Conservation (phyloP, 2,888 invertebrate genomes). For the Mythimna loreyi region DNA sequence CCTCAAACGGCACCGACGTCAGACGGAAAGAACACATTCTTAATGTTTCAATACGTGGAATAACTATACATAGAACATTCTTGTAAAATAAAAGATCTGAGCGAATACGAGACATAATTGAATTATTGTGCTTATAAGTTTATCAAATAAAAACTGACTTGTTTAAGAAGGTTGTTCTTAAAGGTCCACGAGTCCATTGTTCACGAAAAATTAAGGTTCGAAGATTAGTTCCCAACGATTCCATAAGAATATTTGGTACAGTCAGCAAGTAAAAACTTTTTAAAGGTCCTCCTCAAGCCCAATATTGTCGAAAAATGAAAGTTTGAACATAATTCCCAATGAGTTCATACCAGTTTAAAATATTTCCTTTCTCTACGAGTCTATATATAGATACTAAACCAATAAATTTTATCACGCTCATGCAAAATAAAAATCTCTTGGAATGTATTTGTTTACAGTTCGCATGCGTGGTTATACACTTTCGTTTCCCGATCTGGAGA, state of each 20-base stretch:
- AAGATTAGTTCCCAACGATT: too few species aligned
- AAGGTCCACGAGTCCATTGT: too few species aligned
- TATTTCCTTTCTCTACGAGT: too few species aligned
- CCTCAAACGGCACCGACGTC: conserved; percentile 47
- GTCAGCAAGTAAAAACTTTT: conserved; percentile 2
- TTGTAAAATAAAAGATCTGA: conserved; percentile 10
- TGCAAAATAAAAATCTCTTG: conserved; percentile 22
- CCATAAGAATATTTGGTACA: too few species aligned
- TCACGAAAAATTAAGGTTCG: too few species aligned
- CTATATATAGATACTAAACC: conserved; percentile 11
- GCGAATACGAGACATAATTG: conserved; percentile 8
- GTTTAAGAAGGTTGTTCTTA: background rate
- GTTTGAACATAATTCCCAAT: too few species aligned
- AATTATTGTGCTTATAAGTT: background rate
- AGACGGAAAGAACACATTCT: conserved; percentile 30
- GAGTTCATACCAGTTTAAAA: too few species aligned
- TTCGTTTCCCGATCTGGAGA: conserved; percentile 38
- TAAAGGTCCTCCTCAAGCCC: too few species aligned
- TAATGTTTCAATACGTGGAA: conserved; percentile 33
- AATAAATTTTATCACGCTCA: conserved; percentile 10
- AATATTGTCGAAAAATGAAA: too few species aligned
- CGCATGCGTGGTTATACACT: conserved; percentile 29
- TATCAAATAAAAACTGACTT: conserved; percentile 17
- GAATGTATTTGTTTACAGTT: conserved; percentile 48
- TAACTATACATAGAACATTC: conserved; percentile 6